Conservation (phyloP, 2,888 invertebrate species). For the Stratiomys singularior region DNA sequence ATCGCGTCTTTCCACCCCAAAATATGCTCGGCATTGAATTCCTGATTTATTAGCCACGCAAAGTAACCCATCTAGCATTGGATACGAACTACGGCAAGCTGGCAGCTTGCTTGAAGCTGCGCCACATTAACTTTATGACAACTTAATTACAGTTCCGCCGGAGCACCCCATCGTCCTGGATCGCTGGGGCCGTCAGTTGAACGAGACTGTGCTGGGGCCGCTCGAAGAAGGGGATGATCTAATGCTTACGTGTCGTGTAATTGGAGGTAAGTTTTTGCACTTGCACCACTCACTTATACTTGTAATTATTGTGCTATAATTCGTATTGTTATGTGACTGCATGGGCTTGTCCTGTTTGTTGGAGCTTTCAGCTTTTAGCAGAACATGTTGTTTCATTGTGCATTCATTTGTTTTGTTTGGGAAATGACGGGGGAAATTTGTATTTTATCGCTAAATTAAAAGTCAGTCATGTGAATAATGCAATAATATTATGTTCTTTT, state of each 20-base stretch:
- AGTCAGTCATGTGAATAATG: no score
- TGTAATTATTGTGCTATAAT: slow-evolving; percentile 11
- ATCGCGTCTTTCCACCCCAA: neutral
- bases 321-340: slow-evolving; percentile 26
- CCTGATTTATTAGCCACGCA: slow-evolving; percentile 43
- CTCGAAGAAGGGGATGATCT: slow-evolving; percentile 82
- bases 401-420: no score
- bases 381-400: no score
- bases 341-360: slow-evolving; percentile 13
- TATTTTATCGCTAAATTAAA: no score
- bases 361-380: no score
- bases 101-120: slow-evolving; percentile 33
- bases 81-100: slow-evolving; percentile 1
- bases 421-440: no score
- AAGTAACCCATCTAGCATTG: slow-evolving; percentile 19
- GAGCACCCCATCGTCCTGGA: slow-evolving; percentile 82
- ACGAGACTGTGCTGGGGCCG: slow-evolving; percentile 77
- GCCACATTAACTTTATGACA: slow-evolving; percentile 46
- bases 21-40: slow-evolving; percentile 8
- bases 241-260: slow-evolving; percentile 79
- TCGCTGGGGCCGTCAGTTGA: slow-evolving; percentile 79
- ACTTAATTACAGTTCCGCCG: slow-evolving; percentile 74
- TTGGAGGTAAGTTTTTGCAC: slow-evolving; percentile 72
- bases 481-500: no score
- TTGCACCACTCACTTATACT: slow-evolving; percentile 19